These are phyloP conservation scores for Aurelia aurita DNA, from an alignment of 30 jellyfish, hydroid and myxozoan genomes.

Conservation along the genomic window DNA sequence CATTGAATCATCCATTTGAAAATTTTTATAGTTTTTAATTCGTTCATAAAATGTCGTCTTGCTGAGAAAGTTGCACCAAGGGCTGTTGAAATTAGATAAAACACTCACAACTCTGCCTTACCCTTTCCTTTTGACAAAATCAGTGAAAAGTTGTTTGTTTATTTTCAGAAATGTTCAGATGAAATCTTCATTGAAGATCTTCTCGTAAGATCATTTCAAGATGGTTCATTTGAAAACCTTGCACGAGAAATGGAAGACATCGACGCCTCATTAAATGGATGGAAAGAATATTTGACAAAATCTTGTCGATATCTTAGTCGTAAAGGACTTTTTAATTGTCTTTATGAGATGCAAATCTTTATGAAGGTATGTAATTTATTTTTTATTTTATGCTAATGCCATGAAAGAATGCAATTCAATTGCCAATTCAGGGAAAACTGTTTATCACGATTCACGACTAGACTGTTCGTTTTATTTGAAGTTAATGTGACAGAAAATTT, in stretches of 20 bases:
- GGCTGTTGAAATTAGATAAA: too few relatives aligned
- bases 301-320: conserved; percentile 78
- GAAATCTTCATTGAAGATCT: conserved; percentile 83
- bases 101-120: too few relatives aligned
- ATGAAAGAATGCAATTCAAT: not conserved
- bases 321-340: conserved; percentile 79
- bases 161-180: conserved; percentile 80
- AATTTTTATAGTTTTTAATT: too few relatives aligned
- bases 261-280: conserved; percentile 76
- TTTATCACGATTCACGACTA: too few relatives aligned
- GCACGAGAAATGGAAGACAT: conserved; percentile 66
- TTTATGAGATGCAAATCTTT: conserved; percentile 82
- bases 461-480: too few relatives aligned
- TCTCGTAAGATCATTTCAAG: conserved; percentile 77
- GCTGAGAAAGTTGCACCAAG: too few relatives aligned
- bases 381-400: not conserved
- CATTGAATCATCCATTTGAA: too few relatives aligned
- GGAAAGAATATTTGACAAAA: conserved; percentile 77
- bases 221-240: conserved; percentile 83
- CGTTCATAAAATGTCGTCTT: too few relatives aligned
- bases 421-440: not conserved
- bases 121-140: too few relatives aligned
- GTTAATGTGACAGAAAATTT: too few relatives aligned
- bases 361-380: conserved; percentile 69
- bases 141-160: too few relatives aligned